Percentiles rank a stretch among this genome's conserved stretches.
Evolutionary conservation across 2,888 invertebrate genomes (phyloP).

Genomic region (Trachelus troglodyta): DNA sequence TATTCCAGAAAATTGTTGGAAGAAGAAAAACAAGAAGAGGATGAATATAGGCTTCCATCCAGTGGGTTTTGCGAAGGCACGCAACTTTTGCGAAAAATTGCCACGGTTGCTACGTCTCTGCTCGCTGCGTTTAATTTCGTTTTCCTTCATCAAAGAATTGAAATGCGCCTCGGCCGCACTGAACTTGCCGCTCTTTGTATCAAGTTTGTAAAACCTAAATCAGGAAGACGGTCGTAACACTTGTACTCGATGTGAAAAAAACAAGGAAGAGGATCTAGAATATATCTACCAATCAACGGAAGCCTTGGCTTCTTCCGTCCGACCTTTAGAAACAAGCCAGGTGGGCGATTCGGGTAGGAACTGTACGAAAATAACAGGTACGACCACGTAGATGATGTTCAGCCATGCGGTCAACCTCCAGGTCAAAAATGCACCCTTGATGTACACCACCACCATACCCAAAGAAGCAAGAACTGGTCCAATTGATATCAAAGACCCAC

Average conservation of each 20-base stretch:
- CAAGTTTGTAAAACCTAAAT: slow-evolving; percentile 52
- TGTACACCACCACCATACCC: slow-evolving; percentile 72
- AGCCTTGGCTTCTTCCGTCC: slow-evolving; percentile 69
- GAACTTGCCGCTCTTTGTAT: slow-evolving; percentile 44
- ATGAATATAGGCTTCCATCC: slow-evolving; percentile 72
- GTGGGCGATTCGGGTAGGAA: slow-evolving; percentile 72
- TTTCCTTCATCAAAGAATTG: slow-evolving; percentile 68
- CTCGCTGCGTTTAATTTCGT: slow-evolving; percentile 67
- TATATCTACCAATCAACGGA: slow-evolving; percentile 66
- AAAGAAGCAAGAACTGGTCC: slow-evolving; percentile 72
- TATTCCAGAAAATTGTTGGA: slow-evolving; percentile 73
- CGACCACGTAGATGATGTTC: slow-evolving; percentile 68
- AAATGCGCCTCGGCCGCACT: slow-evolving; percentile 68
- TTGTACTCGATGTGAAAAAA: neutral
- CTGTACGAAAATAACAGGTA: slow-evolving; percentile 67
- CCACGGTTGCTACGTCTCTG: slow-evolving; percentile 61
- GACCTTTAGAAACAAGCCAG: slow-evolving; percentile 71
- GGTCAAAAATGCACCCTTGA: slow-evolving; percentile 69
- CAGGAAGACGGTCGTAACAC: neutral
- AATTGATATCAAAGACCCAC: slow-evolving; percentile 72
- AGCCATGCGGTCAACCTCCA: slow-evolving; percentile 72
- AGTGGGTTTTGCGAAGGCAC: slow-evolving; percentile 69
- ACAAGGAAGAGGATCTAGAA: neutral
- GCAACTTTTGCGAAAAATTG: slow-evolving; percentile 57
- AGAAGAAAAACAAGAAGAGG: slow-evolving; percentile 69